Base-by-base conservation (phyloP, 1,140 invertebrate species). In the Drosophila sulfurigaster region DNA sequence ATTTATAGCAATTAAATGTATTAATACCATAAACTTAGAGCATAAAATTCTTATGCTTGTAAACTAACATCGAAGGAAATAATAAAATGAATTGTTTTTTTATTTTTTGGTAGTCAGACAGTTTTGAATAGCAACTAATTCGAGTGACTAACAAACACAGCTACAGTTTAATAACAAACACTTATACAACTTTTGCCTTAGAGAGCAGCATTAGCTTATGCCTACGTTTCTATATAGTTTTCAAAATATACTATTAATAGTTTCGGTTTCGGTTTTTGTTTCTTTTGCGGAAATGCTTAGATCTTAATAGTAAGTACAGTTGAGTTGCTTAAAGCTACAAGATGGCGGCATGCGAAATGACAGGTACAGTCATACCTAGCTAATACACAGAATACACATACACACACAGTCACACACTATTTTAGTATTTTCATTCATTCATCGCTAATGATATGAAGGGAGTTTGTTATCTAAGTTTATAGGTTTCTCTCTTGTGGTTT, bases 91-190 rank as follows among this genome's bases (percentile, higher is more conserved):
- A 49, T 30, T 49, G 13, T 28, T 38, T 8, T 38, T 38, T 38
- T 32, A 3, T 30, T 5, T 32, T 32, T 32, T 32, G 48, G 32
- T 45, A 54, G 57, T 48, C 30, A 64, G 51, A 59, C 45, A 57
- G 49, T 48, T 58, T 52, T 28, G 56, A 57, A 30, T 15, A 51
- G 11, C 35, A 54, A 32, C 54, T 69, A 62, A 66, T 72, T 49
- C 48, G 43, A 75, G 45, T 71, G 72, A 68, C 66, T 81, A 85
- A 64, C 48, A 85, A 81, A 85, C 70, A 74, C 75, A 75, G 66
- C 65, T 80, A 49, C 52, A 59, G 32, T 52, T 41, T 64, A 69
- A 56, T 69, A 58, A 64, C 51, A 52, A 75, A 64, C 67, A 63
- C 35, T 35, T 52, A 68, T 4, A 63, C 32, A 70, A 64, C 49